Evolutionary conservation across 2,113 vertebrate species (phyloP).

Genomic region (Macaca mulatta): DNA sequence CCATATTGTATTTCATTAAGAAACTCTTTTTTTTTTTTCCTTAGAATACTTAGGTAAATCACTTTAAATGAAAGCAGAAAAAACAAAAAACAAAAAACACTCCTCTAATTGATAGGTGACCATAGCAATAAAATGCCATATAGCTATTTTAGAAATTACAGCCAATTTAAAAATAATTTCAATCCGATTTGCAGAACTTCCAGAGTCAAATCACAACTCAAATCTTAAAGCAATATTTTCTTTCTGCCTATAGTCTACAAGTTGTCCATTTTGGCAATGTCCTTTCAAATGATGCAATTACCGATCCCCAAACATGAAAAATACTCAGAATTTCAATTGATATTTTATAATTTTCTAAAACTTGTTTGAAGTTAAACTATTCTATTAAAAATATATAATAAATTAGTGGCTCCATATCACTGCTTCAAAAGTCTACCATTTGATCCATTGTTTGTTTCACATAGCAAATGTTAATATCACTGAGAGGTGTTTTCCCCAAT

Average conservation of each 20-base stretch:
- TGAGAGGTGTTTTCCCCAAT: not conserved
- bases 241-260: constrained; percentile 53
- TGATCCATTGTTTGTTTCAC: not conserved
- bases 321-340: constrained; percentile 53
- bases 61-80: constrained; percentile 34
- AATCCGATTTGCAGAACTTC: constrained; percentile 49
- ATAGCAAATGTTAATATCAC: not conserved
- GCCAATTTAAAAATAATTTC: constrained; percentile 71
- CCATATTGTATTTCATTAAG: not conserved
- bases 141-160: constrained; percentile 64
- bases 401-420: not conserved
- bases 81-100: not conserved
- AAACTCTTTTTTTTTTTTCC: not conserved
- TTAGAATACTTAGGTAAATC: constrained; percentile 49
- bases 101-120: not conserved
- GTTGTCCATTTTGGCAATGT: constrained; percentile 58
- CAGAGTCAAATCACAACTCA: constrained; percentile 58
- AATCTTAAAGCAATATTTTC: constrained; percentile 1
- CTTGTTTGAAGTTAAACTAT: not conserved
- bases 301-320: constrained; percentile 45
- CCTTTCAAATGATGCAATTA: constrained; percentile 45
- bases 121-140: constrained; percentile 47
- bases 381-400: not conserved
- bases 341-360: constrained; percentile 3
- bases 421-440: not conserved